Evolutionary conservation across 2,797 vertebrate species (phyloP).

Genomic region (Percopsis omiscomaycus): DNA sequence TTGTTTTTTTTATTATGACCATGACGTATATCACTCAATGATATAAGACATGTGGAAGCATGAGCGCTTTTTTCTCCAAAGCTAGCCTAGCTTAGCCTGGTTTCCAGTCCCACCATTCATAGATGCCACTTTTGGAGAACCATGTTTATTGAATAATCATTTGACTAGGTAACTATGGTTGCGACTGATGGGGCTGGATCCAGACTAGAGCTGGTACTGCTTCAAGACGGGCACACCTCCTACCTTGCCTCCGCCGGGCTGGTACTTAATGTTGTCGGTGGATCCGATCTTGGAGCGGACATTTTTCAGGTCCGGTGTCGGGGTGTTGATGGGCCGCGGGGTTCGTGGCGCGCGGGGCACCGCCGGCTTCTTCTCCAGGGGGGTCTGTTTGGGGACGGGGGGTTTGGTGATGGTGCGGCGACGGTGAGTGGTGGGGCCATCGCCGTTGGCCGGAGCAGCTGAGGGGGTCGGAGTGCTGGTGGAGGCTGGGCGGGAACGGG

Average conservation of each 20-base stretch:
- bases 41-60: no score
- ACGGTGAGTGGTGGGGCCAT: constrained; percentile 52
- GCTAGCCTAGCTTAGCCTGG: no score
- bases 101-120: no score
- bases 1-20: no score
- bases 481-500: constrained; percentile 56
- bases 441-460: constrained; percentile 68
- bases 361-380: constrained; percentile 77
- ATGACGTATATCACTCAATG: no score
- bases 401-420: constrained; percentile 80
- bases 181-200: no score
- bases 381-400: constrained; percentile 74
- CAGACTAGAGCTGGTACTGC: not conserved
- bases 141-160: no score
- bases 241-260: constrained; percentile 98
- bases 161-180: no score
- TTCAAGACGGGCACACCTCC: constrained; percentile 26
- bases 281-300: constrained; percentile 96
- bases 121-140: no score
- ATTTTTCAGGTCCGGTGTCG: constrained; percentile 88
- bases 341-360: constrained; percentile 72
- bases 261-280: constrained; percentile 99
- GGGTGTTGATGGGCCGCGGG: constrained; percentile 72
- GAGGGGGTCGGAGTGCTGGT: constrained; percentile 55
- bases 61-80: no score